A percentile compares a stretch with the other conserved stretches of the same genome.
Conservation (phyloP, 2,888 invertebrate genomes). For the Polydrusus tereticollis region DNA sequence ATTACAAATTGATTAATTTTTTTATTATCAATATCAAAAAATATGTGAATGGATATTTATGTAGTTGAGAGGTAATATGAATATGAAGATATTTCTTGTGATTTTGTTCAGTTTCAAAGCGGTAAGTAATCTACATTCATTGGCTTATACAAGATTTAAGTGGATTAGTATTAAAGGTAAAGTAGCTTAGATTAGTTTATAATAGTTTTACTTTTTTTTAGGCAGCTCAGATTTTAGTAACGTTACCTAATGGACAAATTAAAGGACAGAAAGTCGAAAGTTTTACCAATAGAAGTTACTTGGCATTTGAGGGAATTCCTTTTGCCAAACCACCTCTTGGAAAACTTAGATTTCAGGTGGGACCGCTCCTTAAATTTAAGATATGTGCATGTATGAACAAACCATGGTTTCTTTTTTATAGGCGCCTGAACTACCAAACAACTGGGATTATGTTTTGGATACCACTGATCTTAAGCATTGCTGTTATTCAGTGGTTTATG, state of each 20-base stretch:
- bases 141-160: too few relatives aligned
- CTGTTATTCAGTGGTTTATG: slow-evolving; percentile 47
- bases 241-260: slow-evolving; percentile 43
- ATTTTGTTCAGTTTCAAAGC: neutral
- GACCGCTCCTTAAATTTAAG: too few relatives aligned
- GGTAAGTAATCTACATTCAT: neutral
- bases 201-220: neutral
- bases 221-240: slow-evolving; percentile 36
- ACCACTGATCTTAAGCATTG: slow-evolving; percentile 49
- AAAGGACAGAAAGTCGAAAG: slow-evolving; percentile 35
- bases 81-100: neutral
- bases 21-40: neutral
- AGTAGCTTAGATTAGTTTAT: too few relatives aligned
- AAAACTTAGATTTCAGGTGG: slow-evolving; percentile 53
- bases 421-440: slow-evolving; percentile 50
- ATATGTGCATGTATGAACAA: too few relatives aligned
- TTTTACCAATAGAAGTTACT: slow-evolving; percentile 44
- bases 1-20: too few relatives aligned
- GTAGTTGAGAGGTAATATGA: neutral
- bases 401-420: slow-evolving; percentile 22
- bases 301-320: slow-evolving; percentile 53
- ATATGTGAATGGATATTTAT: neutral
- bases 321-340: slow-evolving; percentile 54
- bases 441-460: slow-evolving; percentile 53
- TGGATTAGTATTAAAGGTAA: too few relatives aligned